Percentiles rank a stretch among this genome's conserved stretches.
Evolutionary conservation across 2,113 vertebrate genomes (phyloP).

Genomic region (Argyrosomus japonicus): DNA sequence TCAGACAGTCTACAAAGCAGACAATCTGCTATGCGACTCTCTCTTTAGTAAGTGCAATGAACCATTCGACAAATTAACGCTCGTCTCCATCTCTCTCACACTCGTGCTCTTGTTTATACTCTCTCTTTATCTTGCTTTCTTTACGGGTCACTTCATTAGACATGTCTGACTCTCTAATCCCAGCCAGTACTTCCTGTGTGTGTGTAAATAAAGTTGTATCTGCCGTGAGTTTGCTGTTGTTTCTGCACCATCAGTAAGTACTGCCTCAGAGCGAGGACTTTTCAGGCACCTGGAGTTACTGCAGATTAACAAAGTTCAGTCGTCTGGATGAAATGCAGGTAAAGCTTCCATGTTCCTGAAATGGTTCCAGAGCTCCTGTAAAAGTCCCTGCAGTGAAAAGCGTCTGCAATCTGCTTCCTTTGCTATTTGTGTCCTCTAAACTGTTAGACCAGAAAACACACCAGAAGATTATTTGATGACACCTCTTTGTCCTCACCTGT

Average conservation of each 20-base stretch:
- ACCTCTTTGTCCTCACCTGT: slow-evolving; percentile 74
- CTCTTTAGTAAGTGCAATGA: background rate
- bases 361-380: background rate
- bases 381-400: background rate
- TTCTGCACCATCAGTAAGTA: background rate
- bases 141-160: background rate
- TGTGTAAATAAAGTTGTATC: background rate
- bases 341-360: too few species aligned
- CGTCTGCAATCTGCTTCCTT: too few species aligned
- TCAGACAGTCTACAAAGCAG: background rate
- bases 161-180: background rate
- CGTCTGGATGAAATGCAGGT: background rate
- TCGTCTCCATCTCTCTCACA: background rate
- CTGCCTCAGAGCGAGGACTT: background rate
- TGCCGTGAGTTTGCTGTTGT: background rate
- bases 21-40: background rate
- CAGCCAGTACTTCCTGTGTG: too few species aligned
- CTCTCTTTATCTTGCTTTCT: background rate
- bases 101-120: background rate
- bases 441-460: background rate
- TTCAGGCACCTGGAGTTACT: background rate
- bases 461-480: background rate
- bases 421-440: too few species aligned
- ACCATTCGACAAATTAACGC: background rate
- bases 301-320: too few species aligned